Evolutionary conservation across 2,797 vertebrate species (phyloP), one percentile per base, ranked within the genome.

Genomic region (Lithobates pipiens): DNA sequence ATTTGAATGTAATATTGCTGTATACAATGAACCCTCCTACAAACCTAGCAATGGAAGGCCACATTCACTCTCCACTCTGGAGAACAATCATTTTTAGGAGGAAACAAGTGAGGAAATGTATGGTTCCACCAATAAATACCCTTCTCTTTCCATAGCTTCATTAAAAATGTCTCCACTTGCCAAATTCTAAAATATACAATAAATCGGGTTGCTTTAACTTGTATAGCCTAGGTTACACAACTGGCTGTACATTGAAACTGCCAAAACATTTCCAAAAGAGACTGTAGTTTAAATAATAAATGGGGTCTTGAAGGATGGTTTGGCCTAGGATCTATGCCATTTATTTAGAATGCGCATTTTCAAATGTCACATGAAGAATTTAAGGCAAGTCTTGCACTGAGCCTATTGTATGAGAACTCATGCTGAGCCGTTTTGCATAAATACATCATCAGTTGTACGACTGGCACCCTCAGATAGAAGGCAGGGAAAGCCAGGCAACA

Each of bases 331-430:
- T 69, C 61, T 61, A 21, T 8, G 15, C 23, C 71, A 65, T 88
- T 88, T 89, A 83, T 93, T 92, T 90, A 67, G 68, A 89, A 69
- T 88, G 82, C 72, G 88, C 3, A n/a, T 79, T 57, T 89, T 88
- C 82, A 89, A 91, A 83, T 88, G 85, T 61, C 83, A 90, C 88
- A 89, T 91, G 89, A 94, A 93, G 93, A 95, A 94, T 93, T 94
- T 92, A 92, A 91, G 89, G 91, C 94, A 93, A 92, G 93, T 90
- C 89, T 93, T 93, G 91, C 93, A 90, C 93, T 90, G 89, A 91
- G 89, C 27, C 7, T 88, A 91, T 91, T 90, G 89, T 76, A 88
- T 84, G 82, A 90, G 89, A 88, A 89, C n/a, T 89, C 93, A 89
- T 88, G 92, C 93, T 94, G 92, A 90, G 94, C 90, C 88, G 77